Conservation (phyloP, 2,797 vertebrate genomes). For the Phrynocephalus forsythii region DNA sequence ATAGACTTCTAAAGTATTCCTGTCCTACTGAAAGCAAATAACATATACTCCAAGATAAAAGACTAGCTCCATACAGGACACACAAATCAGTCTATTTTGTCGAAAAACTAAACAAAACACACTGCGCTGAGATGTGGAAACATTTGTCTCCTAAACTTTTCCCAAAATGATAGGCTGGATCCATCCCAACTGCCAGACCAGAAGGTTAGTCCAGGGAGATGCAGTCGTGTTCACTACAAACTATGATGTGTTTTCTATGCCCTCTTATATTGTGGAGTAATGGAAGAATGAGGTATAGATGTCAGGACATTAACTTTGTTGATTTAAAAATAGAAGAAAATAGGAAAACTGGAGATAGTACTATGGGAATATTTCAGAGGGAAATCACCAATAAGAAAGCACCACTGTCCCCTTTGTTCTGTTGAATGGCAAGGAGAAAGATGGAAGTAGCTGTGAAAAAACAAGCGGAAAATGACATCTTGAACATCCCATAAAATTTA, state of each 20-base stretch:
- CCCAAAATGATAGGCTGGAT: background rate
- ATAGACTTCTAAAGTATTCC: background rate
- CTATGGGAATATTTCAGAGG: too few species aligned
- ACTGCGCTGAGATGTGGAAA: background rate
- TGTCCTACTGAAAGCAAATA: background rate
- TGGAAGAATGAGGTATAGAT: background rate
- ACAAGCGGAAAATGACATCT: background rate
- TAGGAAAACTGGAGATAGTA: background rate
- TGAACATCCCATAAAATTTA: background rate
- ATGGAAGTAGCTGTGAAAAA: background rate
- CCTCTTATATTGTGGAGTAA: background rate
- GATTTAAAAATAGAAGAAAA: background rate
- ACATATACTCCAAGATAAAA: background rate
- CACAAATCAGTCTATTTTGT: background rate
- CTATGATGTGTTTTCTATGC: background rate
- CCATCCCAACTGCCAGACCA: background rate
- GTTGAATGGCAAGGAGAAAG: background rate
- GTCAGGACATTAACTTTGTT: background rate
- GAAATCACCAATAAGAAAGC: too few species aligned
- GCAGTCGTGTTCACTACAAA: too few species aligned
- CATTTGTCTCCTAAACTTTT: background rate
- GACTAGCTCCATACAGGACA: background rate
- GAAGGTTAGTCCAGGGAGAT: background rate
- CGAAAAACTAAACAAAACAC: too few species aligned
- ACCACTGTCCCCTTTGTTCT: background rate